These are phyloP conservation scores for Nyctalus aviator DNA, from an alignment of 2,797 vertebrate genomes.

Conservation along the genomic window DNA sequence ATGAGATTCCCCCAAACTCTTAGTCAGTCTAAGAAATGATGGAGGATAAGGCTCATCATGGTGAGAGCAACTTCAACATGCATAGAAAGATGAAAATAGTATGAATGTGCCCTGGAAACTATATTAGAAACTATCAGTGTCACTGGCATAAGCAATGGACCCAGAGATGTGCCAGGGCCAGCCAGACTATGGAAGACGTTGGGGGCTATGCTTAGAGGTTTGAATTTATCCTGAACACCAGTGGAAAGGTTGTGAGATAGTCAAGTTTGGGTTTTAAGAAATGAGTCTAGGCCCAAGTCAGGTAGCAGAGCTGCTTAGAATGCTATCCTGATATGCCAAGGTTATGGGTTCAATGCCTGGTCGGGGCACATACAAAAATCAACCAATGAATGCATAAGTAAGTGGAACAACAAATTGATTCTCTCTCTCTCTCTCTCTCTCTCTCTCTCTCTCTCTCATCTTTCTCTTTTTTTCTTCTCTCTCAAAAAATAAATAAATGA, in stretches of 20 bases:
- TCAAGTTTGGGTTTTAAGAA: not conserved
- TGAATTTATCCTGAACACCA: constrained; percentile 6
- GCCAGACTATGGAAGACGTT: not conserved
- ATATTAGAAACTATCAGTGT: not conserved
- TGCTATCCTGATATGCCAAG: not conserved
- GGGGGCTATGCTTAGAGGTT: no score
- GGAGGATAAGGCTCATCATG: not conserved
- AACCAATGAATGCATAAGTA: not conserved
- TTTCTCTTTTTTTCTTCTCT: not conserved
- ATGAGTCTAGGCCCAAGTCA: not conserved
- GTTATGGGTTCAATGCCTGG: not conserved
- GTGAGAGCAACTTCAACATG: not conserved
- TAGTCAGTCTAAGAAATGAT: not conserved
- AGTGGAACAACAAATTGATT: not conserved
- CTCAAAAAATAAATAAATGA: not conserved
- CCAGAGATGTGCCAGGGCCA: not conserved
- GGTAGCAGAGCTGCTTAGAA: not conserved
- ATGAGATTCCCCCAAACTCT: not conserved
- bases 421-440: no score
- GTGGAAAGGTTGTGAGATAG: not conserved
- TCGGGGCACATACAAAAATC: not conserved
- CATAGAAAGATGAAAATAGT: not conserved
- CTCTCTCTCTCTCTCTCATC: no score
- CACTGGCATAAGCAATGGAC: not conserved
- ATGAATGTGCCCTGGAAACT: not conserved